Percentiles rank a stretch among this genome's conserved stretches.
Conservation (phyloP, 2,797 vertebrate genomes). For the Esox masquinongy region DNA sequence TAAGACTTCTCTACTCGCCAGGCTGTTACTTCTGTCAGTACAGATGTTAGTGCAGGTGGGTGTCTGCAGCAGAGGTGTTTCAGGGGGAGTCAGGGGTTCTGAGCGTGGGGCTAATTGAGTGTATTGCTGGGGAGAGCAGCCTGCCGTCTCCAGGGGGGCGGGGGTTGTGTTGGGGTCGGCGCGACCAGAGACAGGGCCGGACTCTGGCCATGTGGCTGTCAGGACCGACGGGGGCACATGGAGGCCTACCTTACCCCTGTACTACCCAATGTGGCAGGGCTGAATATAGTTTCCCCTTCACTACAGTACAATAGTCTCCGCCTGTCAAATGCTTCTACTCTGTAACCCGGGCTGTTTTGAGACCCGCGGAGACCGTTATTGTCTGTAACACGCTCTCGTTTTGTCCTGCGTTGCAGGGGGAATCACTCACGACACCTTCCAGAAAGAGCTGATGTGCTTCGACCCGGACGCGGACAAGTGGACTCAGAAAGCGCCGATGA, state of each 20-base stretch:
- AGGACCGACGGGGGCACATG: neutral
- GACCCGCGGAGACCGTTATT: neutral
- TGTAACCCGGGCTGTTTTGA: conserved; percentile 1
- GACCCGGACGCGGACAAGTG: conserved; percentile 97
- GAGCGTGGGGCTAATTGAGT: neutral
- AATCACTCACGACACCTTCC: conserved; percentile 98
- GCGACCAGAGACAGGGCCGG: neutral
- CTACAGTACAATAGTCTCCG: neutral
- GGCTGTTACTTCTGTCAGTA: conserved; percentile 24
- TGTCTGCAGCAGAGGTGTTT: conserved; percentile 3
- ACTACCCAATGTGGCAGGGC: neutral
- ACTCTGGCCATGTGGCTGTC: conserved; percentile 2
- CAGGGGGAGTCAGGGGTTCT: neutral
- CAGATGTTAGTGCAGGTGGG: neutral
- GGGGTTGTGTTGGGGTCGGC: neutral
- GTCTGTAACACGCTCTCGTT: neutral
- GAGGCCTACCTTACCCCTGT: neutral
- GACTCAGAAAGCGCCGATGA: conserved; percentile 98
- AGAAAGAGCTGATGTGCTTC: conserved; percentile 99
- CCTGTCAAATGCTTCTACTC: conserved; percentile 2
- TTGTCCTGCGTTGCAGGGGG: conserved; percentile 77
- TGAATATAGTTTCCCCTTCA: conserved; percentile 3
- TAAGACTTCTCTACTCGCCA: conserved; percentile 37
- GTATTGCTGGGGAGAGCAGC: neutral
- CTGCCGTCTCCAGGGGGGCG: neutral